Conservation (phyloP, 2,797 vertebrate species). For the Glyptemys insculpta region DNA sequence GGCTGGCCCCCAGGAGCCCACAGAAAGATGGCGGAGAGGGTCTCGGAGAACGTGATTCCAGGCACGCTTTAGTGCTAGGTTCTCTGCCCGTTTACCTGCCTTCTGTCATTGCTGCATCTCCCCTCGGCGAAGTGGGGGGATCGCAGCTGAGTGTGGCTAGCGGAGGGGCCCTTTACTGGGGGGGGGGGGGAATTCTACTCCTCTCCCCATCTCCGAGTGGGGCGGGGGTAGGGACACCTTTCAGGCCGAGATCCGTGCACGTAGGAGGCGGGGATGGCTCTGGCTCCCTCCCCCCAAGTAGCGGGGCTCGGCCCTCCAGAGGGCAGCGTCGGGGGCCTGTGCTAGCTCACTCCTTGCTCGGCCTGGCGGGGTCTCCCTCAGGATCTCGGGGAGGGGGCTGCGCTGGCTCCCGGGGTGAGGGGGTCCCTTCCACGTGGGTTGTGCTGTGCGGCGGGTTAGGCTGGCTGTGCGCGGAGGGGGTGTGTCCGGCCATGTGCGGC, state of each 20-base stretch:
- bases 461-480: background rate
- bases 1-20: no score
- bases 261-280: background rate
- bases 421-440: background rate
- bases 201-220: no score
- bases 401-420: background rate
- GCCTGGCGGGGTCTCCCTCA: background rate
- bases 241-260: background rate
- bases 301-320: background rate
- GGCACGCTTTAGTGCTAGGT: background rate
- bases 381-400: background rate
- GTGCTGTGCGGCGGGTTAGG: background rate
- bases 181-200: no score
- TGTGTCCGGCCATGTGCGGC: background rate
- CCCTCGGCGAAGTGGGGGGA: no score
- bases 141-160: background rate
- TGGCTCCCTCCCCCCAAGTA: background rate
- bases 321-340: background rate
- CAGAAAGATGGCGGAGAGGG: background rate
- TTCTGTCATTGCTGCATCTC: background rate
- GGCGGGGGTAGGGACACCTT: background rate
- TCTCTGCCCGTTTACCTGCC: background rate
- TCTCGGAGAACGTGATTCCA: background rate
- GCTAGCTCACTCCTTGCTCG: background rate
- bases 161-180: background rate